These are phyloP conservation scores for Thereva nobilitata DNA, from an alignment of 2,888 invertebrate species.

Conservation along the genomic window DNA sequence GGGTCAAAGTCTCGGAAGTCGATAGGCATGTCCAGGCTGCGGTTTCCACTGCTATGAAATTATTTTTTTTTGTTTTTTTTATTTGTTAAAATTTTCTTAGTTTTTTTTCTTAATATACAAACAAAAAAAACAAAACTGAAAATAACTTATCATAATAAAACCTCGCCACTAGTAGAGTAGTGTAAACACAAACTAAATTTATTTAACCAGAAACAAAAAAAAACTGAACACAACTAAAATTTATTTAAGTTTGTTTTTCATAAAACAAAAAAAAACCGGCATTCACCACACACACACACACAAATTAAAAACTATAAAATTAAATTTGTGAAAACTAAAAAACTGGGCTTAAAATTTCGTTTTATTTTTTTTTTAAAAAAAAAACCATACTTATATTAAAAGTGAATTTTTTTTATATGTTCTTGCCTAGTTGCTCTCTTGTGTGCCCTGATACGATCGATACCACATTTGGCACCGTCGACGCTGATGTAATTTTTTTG, in stretches of 20 bases:
- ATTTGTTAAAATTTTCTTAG: neutral
- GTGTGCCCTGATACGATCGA: constrained; percentile 35
- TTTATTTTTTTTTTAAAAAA: too few relatives aligned
- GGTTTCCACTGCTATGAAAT: constrained; percentile 44
- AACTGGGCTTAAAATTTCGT: too few relatives aligned
- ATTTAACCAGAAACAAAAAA: too few relatives aligned
- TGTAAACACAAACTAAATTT: too few relatives aligned
- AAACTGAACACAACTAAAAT: too few relatives aligned
- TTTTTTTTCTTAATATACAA: neutral
- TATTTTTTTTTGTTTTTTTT: neutral
- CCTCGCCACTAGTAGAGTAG: neutral
- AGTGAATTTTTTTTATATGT: too few relatives aligned
- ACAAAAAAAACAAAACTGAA: neutral
- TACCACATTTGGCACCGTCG: constrained; percentile 22
- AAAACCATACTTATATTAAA: too few relatives aligned
- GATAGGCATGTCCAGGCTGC: constrained; percentile 56
- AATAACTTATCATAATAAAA: neutral
- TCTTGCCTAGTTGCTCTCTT: constrained; percentile 39
- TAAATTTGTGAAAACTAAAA: too few relatives aligned
- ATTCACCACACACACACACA: too few relatives aligned
- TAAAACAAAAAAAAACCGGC: too few relatives aligned
- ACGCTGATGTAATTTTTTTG: constrained; percentile 15
- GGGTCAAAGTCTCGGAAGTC: constrained; percentile 56
- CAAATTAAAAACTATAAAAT: too few relatives aligned
- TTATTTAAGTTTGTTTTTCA: too few relatives aligned